Percentiles rank a stretch among this genome's conserved stretches.
Conservation (phyloP, 2,888 invertebrate species). For the Drosophila prostipennis region DNA sequence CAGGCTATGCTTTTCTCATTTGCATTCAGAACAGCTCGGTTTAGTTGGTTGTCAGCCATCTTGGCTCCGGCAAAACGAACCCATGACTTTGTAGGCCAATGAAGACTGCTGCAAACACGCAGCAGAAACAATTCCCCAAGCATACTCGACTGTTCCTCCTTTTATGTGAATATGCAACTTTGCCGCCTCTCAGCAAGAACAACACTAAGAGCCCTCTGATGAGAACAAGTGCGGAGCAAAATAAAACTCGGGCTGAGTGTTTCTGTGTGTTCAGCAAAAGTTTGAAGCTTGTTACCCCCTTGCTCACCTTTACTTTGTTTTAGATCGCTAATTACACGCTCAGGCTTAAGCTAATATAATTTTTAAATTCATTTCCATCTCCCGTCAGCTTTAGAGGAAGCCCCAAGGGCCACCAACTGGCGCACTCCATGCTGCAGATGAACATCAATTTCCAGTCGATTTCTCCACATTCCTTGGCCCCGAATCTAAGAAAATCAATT, state of each 20-base stretch:
- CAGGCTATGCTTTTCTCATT: not conserved
- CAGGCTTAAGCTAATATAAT: slow-evolving; percentile 30
- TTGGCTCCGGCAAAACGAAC: not conserved
- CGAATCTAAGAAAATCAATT: slow-evolving; percentile 18
- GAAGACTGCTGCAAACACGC: slow-evolving; percentile 22
- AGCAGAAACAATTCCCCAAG: slow-evolving; percentile 19
- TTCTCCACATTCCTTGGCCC: slow-evolving; percentile 42
- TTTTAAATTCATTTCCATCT: slow-evolving; percentile 20
- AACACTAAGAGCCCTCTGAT: slow-evolving; percentile 46
- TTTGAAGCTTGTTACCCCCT: slow-evolving; percentile 10
- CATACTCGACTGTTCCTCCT: slow-evolving; percentile 11
- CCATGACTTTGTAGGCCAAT: slow-evolving; percentile 1
- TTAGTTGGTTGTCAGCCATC: not conserved
- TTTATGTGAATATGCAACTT: slow-evolving; percentile 26
- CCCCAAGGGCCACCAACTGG: not conserved
- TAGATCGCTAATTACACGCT: slow-evolving; percentile 43
- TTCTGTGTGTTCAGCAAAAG: slow-evolving; percentile 16
- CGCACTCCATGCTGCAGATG: slow-evolving; percentile 37
- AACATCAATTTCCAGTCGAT: slow-evolving; percentile 74
- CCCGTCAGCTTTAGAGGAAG: slow-evolving; percentile 28
- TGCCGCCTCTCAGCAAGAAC: slow-evolving; percentile 43
- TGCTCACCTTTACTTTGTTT: not conserved
- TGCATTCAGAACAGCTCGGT: not conserved
- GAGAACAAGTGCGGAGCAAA: slow-evolving; percentile 34
- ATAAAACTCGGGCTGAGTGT: slow-evolving; percentile 21